Base-by-base conservation (phyloP, 2,888 invertebrate species). In the Diploptera punctata region DNA sequence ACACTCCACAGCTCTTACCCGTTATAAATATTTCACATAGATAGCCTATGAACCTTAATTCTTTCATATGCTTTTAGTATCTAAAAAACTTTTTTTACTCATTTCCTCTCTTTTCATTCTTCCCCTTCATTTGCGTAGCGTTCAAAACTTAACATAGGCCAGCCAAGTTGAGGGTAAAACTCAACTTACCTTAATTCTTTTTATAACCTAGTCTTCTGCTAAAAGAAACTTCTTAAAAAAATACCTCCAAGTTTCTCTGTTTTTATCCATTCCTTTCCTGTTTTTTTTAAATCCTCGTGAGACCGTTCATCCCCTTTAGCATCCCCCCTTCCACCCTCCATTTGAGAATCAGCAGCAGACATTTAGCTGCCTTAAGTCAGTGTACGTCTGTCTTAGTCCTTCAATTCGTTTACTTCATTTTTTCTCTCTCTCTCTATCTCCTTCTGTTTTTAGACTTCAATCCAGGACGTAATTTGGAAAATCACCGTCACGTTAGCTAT, bases 1-100 rank as follows among this genome's bases (percentile, higher is more conserved):
- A 62, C 73, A 71, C 54, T 68, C 75, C 75, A 33, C 75, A 73
- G 71, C 75, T 75, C 69, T 75, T 73, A 73, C 60, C 29, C 7
- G 19, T 3, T 31, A 57, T 75, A 49, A 73, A 75, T 75, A 71
- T 71, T 75, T 49, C 19, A 75, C 70, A 67, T 62, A 62, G 29
- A 75, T 68, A n/a, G n/a, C n/a, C n/a, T n/a, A 47, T 62, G 62
- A 49, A 70, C 47, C 70, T 70, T 75, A 73, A 74, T 72, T 74
- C 70, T 74, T 74, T 73, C 65, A 71, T 71, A 65, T 60, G 65
- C 44, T 65, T 43, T 43, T 24, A 65, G 65, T n/a, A 65, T 19
- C 65, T 33, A 33, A 38, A 44, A 62, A 19, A 65, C 29, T 57
- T 29, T 57, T 47, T 47, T 57, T 33, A 33, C 33, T 33, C 10